Evolutionary conservation across 2,888 invertebrate genomes (phyloP), one percentile per base, ranked within the genome.

Genomic region (Idaea dimidiata): DNA sequence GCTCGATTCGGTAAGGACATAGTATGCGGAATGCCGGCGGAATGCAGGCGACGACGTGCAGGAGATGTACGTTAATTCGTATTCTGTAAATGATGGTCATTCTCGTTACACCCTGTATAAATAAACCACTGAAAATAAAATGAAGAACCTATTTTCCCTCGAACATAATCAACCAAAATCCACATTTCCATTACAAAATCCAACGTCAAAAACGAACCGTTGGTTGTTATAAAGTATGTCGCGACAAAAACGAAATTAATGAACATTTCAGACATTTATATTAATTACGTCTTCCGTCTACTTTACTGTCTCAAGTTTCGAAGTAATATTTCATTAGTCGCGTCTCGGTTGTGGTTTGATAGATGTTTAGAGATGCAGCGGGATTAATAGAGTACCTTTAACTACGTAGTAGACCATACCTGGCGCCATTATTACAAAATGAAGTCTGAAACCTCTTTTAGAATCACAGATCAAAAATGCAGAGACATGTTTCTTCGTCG

Each of bases 241-340:
- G 74, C 74, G 74, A 78, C 81, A 82, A 83, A 82, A 83, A 83
- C 76, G 73, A 73, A 82, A 84, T 86, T 86, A 86, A 85, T 86
- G 83, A 78, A 76, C 73, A 75, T 73, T 71, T 70, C 75, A 75
- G 77, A 76, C 80, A 79, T 70, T 71, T 76, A 75, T 77, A 83
- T 84, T 84, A 85, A 85, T 84, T 82, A 79, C 75, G 66, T 71
- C 72, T 72, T 69, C 72, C 69, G 73, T 75, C 64, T 60, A 59
- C 60, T 66, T 60, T 58, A 62, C 43, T 43, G 43, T 59, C 53
- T 63, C 59, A 65, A 54, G 54, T 54, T 54, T 17, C 17, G 16
- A 54, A 54, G 16, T 54, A 17, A 54, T 17, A 54, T 54, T 54
- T 54, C 54, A 54, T 54, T 54, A 17, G 54, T 61, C 31, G 6